Evolutionary conservation across 2,113 vertebrate species (phyloP), one percentile per base, ranked within the genome.

Genomic region (Xiphophorus hellerii): DNA sequence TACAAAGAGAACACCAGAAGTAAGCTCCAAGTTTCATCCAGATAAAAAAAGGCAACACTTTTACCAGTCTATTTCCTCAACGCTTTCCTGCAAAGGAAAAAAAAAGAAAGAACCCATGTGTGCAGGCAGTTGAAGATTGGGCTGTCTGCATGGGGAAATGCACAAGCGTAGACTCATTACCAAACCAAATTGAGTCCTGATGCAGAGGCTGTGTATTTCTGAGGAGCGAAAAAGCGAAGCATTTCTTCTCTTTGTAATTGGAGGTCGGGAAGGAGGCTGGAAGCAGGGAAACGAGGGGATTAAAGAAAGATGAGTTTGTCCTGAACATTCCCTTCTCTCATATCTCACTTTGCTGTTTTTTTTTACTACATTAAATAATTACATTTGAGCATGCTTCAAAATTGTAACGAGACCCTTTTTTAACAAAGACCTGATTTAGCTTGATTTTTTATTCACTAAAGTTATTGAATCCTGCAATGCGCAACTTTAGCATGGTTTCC

Each of bases 151-250:
- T 81, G 86, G 91, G 93, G 91, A 94, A 93, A 93, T 90, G 91
- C 89, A 92, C 83, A 88, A 91, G 93, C 91, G 83, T 83, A 90
- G 92, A 91, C 92, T 95, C 93, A 95, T 95, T 95, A 94, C 92
- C 90, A 88, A 90, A 84, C 88, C 92, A 94, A 94, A 94, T 93
- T 93, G 93, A 94, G 92, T 94, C 94, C 87, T 93, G 91, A 92
- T 93, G 88, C 93, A 87, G 91, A 93, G 92, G 89, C 89, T 90
- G 90, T 93, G 84, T 93, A 89, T 94, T 94, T 90, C 89, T 81
- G 81, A 82, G 89, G 80, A 93, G 87, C 78, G 75, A 84, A 91
- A 94, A 92, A 87, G 83, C 87, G 37, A 81, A 77, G 84, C 84
- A 87, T 93, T 92, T 91, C 90, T 93, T 91, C 88, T 91, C 88